Evolutionary conservation across 2,797 vertebrate species (phyloP), one percentile per base, ranked within the genome.

Genomic region (Anomalospiza imberbis): DNA sequence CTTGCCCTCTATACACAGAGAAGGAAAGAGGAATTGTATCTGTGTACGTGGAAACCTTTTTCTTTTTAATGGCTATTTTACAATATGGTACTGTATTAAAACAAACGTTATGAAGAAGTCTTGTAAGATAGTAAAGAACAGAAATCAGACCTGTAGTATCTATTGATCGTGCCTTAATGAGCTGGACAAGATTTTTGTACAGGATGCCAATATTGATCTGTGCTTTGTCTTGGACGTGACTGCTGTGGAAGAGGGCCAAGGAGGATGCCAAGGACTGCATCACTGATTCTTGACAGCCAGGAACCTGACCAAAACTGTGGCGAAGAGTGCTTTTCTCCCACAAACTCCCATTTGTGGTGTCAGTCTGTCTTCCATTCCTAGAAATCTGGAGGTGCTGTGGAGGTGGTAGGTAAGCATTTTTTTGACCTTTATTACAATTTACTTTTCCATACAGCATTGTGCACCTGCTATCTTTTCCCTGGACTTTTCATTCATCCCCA

Each of bases 181-280:
- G 62, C 62, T 94, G 95, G 95, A 90, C 72, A 44, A 90, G 94
- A 77, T 93, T 89, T 89, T 84, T 71, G 28, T 86, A 17, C 83
- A 78, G 85, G 36, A 78, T 90, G 89, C 88, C 94, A 88, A 0
- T 91, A 88, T 90, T 32, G 58, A 91, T 91, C 88, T 91, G 57
- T 81, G 85, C 94, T 75, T 90, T 94, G 87, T 94, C 87, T 85
- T 91, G 93, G 94, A 84, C 0, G 12, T 72, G 79, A 47, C 88
- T 85, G 66, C 45, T 85, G 36, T 81, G 77, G 93, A 95, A 91
- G 88, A 93, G 70, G 15, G 79, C 50, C 12, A 91, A 81, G 77
- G 67, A 93, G 44, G 83, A 84, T 4, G 2, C 62, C 28, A 12
- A 78, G 73, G 55, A 42, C 83, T 86, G 26, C 51, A 18, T 88